These are phyloP conservation scores for Mastigias papua DNA, from an alignment of 30 jellyfish, hydroid and myxozoan species.

Conservation along the genomic window DNA sequence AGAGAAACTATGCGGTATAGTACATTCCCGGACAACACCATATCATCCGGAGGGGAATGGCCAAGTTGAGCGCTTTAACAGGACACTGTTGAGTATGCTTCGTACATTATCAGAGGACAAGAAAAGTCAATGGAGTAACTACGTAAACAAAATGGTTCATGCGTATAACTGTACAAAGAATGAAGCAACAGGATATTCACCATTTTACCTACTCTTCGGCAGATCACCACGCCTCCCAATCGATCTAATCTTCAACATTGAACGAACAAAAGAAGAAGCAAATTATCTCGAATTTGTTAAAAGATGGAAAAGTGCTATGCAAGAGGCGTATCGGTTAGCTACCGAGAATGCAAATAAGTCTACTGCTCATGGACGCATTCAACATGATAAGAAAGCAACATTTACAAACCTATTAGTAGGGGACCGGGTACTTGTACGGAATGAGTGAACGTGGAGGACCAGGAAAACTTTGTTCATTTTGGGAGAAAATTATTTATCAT, in stretches of 20 bases:
- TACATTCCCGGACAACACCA: no score
- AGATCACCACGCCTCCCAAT: conserved; percentile 39
- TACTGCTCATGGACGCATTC: conserved; percentile 13
- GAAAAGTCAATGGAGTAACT: conserved; percentile 45
- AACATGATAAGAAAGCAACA: conserved; percentile 6
- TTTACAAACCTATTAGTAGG: conserved; percentile 17
- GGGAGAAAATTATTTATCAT: conserved; percentile 11
- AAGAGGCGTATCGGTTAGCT: conserved; percentile 26
- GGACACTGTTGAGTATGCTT: conserved; percentile 55
- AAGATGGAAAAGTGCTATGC: conserved; percentile 34
- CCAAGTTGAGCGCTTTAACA: conserved; percentile 67
- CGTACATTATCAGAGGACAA: conserved; percentile 21
- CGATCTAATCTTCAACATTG: conserved; percentile 11
- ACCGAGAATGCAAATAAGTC: conserved; percentile 30
- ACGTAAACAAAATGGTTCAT: conserved; percentile 22
- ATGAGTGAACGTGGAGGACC: conserved; percentile 46
- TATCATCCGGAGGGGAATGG: no score
- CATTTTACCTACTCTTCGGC: conserved; percentile 63
- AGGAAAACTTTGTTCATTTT: conserved; percentile 8
- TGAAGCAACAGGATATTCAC: conserved; percentile 66
- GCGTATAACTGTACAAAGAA: conserved; percentile 65
- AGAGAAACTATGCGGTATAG: conserved; percentile 35
- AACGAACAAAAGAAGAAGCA: neutral
- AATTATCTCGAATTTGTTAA: conserved; percentile 11
- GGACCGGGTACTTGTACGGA: conserved; percentile 29